Base-by-base conservation (phyloP, 2,888 invertebrate genomes). In the Chironomus riparius region DNA sequence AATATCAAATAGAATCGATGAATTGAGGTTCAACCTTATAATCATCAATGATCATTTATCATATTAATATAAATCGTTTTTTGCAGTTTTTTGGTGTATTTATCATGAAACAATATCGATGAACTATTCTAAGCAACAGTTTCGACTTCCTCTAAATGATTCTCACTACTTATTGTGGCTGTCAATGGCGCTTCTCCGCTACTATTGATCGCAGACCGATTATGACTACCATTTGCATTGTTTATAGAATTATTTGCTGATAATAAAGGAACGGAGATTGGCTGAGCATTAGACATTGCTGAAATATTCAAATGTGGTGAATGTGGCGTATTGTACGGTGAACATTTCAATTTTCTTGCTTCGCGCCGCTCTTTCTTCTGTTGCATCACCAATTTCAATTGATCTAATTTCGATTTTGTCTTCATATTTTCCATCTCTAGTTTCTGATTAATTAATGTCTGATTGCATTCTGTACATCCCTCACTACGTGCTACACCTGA, bases 381-480 rank as follows among this genome's bases (percentile, higher is more conserved):
- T 80, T 94, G 94, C 93, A 97, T 93, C 77, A 95, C 93, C 79
- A 93, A 87, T 79, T 95, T 90, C 75, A 96, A 86, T 78, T 93
- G 93, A 81, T 94, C 92, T 83, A 96, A 88, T 84, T 96, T 96
- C 79, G 92, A 91, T 80, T 93, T 91, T 6, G 93, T 92, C 79
- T 92, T 92, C 79, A 89, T 88, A 82, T 93, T 92, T 78, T 92
- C 92, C 81, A 89, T 84, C 70, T 90, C 90, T 76, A 88, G 83
- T 10, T 86, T 85, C 77, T 84, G 84, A 78, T 85, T 86, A 6
- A 82, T 82, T 80, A 85, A 85, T 78, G 84, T 83, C 83, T 74
- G 65, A 48, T 68, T 86, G 84, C 86, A 90, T 84, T 82, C 87
- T 48, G 81, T 80, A 79, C 84, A 68, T 4, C 18, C 61, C 13